Conservation (phyloP, 2,888 invertebrate genomes). For the Penaeus monodon region DNA sequence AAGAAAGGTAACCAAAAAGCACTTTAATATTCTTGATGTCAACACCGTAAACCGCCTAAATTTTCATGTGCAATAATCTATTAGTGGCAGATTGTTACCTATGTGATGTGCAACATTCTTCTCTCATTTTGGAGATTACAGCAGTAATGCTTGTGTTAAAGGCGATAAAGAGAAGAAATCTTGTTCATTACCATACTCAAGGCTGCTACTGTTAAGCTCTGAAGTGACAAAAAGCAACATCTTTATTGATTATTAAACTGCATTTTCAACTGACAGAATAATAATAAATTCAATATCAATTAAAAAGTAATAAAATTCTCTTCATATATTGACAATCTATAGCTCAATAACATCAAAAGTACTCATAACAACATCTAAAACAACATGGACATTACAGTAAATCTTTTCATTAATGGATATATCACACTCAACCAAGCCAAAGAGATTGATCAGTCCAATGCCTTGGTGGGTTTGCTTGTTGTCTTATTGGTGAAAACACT, state of each 20-base stretch:
- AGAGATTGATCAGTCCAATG: conserved; percentile 57
- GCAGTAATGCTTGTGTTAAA: conserved; percentile 60
- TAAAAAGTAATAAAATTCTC: conserved; percentile 61
- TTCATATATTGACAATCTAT: conserved; percentile 62
- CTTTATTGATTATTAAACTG: conserved; percentile 61
- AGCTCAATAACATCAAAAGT: conserved; percentile 61
- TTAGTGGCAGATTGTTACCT: conserved; percentile 31
- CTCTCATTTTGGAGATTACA: conserved; percentile 55
- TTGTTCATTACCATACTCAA: conserved; percentile 62
- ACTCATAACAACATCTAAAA: conserved; percentile 61
- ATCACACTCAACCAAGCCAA: conserved; percentile 55
- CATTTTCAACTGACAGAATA: conserved; percentile 56
- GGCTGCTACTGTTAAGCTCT: conserved; percentile 65
- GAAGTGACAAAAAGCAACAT: conserved; percentile 62
- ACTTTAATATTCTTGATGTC: conserved; percentile 47
- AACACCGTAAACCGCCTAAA: conserved; percentile 31
- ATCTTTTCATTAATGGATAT: conserved; percentile 52
- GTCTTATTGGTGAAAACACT: conserved; percentile 62
- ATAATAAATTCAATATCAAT: conserved; percentile 62
- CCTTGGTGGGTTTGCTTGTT: conserved; percentile 63
- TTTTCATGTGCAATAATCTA: conserved; percentile 27
- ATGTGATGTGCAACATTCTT: conserved; percentile 50
- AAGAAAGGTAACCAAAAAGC: conserved; percentile 60
- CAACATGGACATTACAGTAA: conserved; percentile 61
- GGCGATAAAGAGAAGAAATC: conserved; percentile 61